Evolutionary conservation across 1,140 invertebrate species (phyloP), one percentile per base, ranked within the genome.

Genomic region (Potamilus streckersoni): DNA sequence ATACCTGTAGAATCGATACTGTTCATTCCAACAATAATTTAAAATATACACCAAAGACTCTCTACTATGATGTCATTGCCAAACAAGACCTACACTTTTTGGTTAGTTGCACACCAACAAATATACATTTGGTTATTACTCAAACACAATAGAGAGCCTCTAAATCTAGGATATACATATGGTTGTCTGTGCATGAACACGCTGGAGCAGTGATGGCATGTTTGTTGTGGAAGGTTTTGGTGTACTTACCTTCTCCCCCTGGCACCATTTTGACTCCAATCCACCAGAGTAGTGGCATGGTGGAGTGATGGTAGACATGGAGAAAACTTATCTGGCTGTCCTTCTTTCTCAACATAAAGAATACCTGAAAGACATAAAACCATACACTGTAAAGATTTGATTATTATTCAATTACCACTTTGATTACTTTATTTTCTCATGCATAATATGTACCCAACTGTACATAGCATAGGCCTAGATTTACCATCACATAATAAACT

Each of bases 201-300:
- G 19, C 19, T 69, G 59, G 5, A 69, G 19, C 12, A 11, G 19
- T n/a, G 16, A 58, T 27, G 8, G 31, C 49, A 31, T n/a, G 14
- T n/a, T 71, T 49, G 38, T 49, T 49, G 38, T 49, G 38, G 38
- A 49, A 49, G 19, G 55, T 49, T 14, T 23, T 71, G 69, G n/a
- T 49, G 75, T 59, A 82, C 88, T 85, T 83, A 90, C 89, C 84
- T 71, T 88, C 86, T 61, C 97, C 97, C 86, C 96, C 97, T 19
- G 97, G 96, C 17, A 97, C 95, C 94, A 95, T 98, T 92, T 97
- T 97, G 78, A 97, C 94, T 27, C 95, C 95, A 80, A 97, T 96
- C 96, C 96, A 98, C 95, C 96, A 98, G n/a, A 90, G 78, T n/a
- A 86, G 71, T 66, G 90, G 90, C 90, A 91, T 91, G 16, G 89